These are phyloP conservation scores for Neria commutata DNA, from an alignment of 2,888 invertebrate species.

Conservation along the genomic window DNA sequence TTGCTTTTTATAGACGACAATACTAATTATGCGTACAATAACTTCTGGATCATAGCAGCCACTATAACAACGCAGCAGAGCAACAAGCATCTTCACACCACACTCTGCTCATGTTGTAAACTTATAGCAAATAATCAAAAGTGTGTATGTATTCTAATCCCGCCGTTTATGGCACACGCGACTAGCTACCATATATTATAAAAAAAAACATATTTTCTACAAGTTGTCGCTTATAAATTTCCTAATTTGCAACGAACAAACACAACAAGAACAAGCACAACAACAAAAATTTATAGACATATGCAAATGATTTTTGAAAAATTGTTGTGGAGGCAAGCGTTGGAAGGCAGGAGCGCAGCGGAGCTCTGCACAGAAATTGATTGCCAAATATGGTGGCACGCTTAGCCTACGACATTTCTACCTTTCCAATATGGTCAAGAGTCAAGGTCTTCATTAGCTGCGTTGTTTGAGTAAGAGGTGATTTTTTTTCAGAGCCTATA, in stretches of 20 bases:
- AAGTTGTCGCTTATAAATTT: background rate
- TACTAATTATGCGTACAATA: no score
- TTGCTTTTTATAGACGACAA: no score
- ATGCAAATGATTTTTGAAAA: background rate
- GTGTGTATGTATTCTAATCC: background rate
- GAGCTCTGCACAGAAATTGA: background rate
- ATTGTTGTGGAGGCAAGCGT: no score
- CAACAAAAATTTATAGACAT: background rate
- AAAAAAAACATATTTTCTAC: background rate
- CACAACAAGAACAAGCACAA: background rate
- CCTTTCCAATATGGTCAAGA: background rate
- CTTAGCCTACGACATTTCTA: conserved; percentile 1
- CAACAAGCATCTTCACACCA: no score
- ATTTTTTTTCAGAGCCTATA: no score
- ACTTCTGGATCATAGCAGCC: no score
- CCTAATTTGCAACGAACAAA: background rate
- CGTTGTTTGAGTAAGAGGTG: background rate
- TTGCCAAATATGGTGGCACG: background rate
- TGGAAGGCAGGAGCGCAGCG: no score
- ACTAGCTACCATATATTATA: background rate
- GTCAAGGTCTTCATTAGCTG: background rate
- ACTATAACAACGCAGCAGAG: no score
- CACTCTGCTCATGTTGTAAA: no score
- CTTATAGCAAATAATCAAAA: no score
- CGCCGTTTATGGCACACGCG: background rate